Evolutionary conservation across 2,113 vertebrate genomes (phyloP).

Genomic region (Hemibagrus wyckioides): DNA sequence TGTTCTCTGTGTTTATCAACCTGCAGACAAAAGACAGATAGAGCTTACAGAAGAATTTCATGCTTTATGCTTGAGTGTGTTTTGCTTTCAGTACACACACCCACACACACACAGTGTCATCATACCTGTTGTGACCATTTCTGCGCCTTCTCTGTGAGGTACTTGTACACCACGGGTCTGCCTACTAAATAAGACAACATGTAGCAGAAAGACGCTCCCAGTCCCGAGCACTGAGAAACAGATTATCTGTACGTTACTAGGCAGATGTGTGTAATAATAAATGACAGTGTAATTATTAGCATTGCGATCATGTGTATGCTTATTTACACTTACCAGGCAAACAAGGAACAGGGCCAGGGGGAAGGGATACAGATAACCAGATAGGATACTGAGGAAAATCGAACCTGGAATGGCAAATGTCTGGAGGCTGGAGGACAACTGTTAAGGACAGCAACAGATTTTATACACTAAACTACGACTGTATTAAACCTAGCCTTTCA

Average conservation of each 20-base stretch:
- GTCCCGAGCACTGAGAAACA: conserved; percentile 87
- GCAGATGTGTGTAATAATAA: not conserved
- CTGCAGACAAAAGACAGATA: conserved; percentile 65
- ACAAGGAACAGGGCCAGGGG: conserved; percentile 94
- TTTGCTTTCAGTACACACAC: not conserved
- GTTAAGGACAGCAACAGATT: conserved; percentile 74
- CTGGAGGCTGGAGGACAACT: conserved; percentile 81
- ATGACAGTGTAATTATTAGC: not conserved
- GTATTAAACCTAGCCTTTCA: not conserved
- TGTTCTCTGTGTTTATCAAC: conserved; percentile 94
- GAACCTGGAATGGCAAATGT: conserved; percentile 98
- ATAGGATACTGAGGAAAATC: conserved; percentile 98
- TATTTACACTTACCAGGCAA: conserved; percentile 86
- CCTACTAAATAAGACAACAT: conserved; percentile 97
- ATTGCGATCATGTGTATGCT: not conserved
- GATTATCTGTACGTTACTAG: conserved; percentile 6
- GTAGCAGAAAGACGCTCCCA: conserved; percentile 97
- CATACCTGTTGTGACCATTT: conserved; percentile 97
- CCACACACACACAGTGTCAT: too few relatives aligned
- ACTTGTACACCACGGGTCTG: conserved; percentile 93
- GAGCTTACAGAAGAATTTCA: not conserved
- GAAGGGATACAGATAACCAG: conserved; percentile 98
- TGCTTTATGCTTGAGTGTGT: not conserved
- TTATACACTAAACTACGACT: not conserved
- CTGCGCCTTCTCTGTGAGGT: conserved; percentile 91